Base-by-base conservation (phyloP, 1,140 invertebrate genomes). In the Andrena cerasifolii region DNA sequence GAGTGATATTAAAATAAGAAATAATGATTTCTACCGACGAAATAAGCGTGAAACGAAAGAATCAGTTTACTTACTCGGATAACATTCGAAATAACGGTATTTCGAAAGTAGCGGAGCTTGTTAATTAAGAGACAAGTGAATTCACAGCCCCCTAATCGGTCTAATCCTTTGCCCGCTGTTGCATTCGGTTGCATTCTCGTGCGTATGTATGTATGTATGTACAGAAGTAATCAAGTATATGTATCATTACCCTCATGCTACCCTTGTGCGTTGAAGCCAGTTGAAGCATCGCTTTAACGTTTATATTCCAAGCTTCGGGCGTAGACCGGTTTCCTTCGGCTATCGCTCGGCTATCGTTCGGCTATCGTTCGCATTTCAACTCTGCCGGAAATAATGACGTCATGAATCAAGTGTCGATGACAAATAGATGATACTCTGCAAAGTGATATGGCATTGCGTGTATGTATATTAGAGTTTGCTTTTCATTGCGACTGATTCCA, bases 341-440 rank as follows among this genome's bases (percentile, higher is more conserved):
- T 73, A 78, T 78, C 68, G 61, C 40, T 63, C 49, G 53, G n/a
- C n/a, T n/a, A n/a, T n/a, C 18, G 51, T 56, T 70, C 72, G 54
- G 40, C 33, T 73, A 78, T 78, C 68, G 61, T 47, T 63, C 49
- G 53, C 58, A 67, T 47, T 51, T 33, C 26, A 73, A 78, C 53
- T 59, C 18, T 49, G 65, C 49, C 79, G 84, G 83, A 85, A 85
- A 83, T 85, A 76, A 86, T 86, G 85, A 86, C 84, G 84, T 86
- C 84, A 80, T 68, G 21, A 56, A 51, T 53, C 59, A 82, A 61
- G 54, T 65, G 56, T 72, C 58, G 53, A 80, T 84, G 62, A 67
- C 78, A 84, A 80, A 58, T 70, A 67, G 51, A 53, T 85, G 83
- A 85, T 77, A 72, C 76, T 79, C 76, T 54, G 36, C 36, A 12